A percentile compares a stretch with the other conserved stretches of the same genome.
Conservation (phyloP, 35 echinoderm and acorn worm species). For the Apostichopus parvimensis region DNA sequence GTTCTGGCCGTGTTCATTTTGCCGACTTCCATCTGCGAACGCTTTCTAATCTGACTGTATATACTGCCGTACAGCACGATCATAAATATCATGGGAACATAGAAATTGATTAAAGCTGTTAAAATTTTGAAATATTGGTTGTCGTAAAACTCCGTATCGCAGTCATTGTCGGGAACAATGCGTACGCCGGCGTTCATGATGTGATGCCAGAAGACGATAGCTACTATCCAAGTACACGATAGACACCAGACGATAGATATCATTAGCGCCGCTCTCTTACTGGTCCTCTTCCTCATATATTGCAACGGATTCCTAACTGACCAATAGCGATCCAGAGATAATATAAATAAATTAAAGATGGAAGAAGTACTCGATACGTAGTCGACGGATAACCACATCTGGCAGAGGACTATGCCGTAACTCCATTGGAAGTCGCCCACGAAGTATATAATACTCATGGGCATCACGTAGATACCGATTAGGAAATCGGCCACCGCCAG, state of each 20-base stretch:
- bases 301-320: constrained; percentile 89
- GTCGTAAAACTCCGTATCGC: constrained; percentile 86
- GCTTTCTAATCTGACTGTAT: constrained; percentile 79
- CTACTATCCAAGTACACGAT: constrained; percentile 73
- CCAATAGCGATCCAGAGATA: constrained; percentile 97
- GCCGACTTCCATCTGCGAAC: constrained; percentile 80
- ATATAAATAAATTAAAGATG: constrained; percentile 93
- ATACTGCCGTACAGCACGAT: constrained; percentile 84
- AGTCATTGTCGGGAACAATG: constrained; percentile 50
- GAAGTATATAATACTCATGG: constrained; percentile 88
- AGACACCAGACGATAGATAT: constrained; percentile 83
- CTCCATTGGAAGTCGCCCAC: constrained; percentile 69
- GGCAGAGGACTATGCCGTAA: constrained; percentile 80
- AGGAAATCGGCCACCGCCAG: constrained; percentile 87
- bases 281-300: constrained; percentile 91
- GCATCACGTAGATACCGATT: constrained; percentile 95
- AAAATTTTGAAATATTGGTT: constrained; percentile 81
- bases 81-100: constrained; percentile 85
- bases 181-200: constrained; percentile 61
- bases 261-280: constrained; percentile 85
- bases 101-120: constrained; percentile 94
- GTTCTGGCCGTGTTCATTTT: constrained; percentile 61
- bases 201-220: constrained; percentile 79
- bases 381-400: constrained; percentile 87
- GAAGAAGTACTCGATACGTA: constrained; percentile 98